phyloP scores from a whole-genome alignment of 2,797 vertebrate species.

The Brachymystax lenok region DNA sequence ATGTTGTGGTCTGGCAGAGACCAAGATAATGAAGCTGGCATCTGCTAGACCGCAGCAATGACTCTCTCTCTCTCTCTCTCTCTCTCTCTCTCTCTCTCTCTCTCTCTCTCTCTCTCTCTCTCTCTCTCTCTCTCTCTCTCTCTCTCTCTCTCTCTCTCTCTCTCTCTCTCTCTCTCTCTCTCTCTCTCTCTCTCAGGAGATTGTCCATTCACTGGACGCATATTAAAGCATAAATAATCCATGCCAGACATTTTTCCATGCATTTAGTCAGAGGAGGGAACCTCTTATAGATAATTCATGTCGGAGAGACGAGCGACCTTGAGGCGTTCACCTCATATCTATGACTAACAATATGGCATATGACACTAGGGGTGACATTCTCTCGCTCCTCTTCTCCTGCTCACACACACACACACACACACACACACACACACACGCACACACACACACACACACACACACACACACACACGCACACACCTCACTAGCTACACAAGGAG shows the following conservation, averaged over 20 bases:
- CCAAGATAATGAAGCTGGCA: too few relatives aligned
- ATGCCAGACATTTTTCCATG: conserved; percentile 69
- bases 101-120: too few relatives aligned
- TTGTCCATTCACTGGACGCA: conserved; percentile 70
- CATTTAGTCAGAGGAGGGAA: conserved; percentile 68
- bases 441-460: conserved; percentile 9
- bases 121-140: not conserved
- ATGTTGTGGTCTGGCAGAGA: too few relatives aligned
- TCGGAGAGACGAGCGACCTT: conserved; percentile 74
- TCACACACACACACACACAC: not conserved
- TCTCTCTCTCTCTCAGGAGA: conserved; percentile 55
- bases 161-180: conserved; percentile 40
- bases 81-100: too few relatives aligned
- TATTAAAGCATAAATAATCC: conserved; percentile 82
- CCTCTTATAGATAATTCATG: conserved; percentile 80
- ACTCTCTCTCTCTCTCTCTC: too few relatives aligned
- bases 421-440: conserved; percentile 4
- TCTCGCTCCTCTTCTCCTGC: conserved; percentile 14
- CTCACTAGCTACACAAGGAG: not conserved
- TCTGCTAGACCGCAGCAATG: too few relatives aligned
- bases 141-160: conserved; percentile 17
- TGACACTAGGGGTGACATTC: conserved; percentile 70
- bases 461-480: too few relatives aligned
- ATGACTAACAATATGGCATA: conserved; percentile 74
- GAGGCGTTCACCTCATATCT: conserved; percentile 74